Percentiles rank a stretch among this genome's conserved stretches.
Conservation (phyloP, 2,797 vertebrate species). For the Smutsia temminckii region DNA sequence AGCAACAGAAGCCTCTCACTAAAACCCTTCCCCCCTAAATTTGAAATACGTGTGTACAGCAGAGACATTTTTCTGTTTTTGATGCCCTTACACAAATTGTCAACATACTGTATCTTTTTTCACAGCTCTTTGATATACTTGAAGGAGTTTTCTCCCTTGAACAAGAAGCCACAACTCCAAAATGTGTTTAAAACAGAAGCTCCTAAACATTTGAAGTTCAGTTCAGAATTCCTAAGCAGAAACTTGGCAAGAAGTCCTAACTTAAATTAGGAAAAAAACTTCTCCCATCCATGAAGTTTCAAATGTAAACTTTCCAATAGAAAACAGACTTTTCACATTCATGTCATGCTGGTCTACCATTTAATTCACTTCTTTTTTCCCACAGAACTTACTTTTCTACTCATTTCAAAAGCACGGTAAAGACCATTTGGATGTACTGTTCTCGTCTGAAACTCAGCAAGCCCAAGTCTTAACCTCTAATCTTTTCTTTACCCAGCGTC, state of each 20-base stretch:
- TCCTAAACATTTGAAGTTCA: conserved; percentile 76
- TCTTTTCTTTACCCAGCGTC: background rate
- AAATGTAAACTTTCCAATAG: conserved; percentile 63
- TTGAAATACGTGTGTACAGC: conserved; percentile 63
- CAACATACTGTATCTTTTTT: conserved; percentile 70
- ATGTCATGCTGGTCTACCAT: background rate
- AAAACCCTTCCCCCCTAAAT: background rate
- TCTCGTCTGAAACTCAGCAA: conserved; percentile 27
- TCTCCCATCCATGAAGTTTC: conserved; percentile 57
- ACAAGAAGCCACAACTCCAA: conserved; percentile 74
- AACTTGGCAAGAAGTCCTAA: conserved; percentile 72
- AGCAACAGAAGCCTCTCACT: background rate
- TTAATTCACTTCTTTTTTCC: conserved; percentile 33
- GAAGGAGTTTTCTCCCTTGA: conserved; percentile 74
- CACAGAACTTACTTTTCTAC: background rate
- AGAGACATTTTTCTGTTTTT: conserved; percentile 70
- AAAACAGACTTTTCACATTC: conserved; percentile 68
- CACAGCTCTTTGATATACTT: conserved; percentile 75
- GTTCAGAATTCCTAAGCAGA: conserved; percentile 74
- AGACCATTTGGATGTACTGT: background rate
- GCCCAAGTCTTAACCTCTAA: background rate
- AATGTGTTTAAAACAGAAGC: conserved; percentile 80
- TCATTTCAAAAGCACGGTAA: conserved; percentile 36
- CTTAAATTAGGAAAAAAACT: conserved; percentile 11
- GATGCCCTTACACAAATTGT: conserved; percentile 72